Conservation (phyloP, 2,888 invertebrate genomes). For the Caenorhabditis sinica region DNA sequence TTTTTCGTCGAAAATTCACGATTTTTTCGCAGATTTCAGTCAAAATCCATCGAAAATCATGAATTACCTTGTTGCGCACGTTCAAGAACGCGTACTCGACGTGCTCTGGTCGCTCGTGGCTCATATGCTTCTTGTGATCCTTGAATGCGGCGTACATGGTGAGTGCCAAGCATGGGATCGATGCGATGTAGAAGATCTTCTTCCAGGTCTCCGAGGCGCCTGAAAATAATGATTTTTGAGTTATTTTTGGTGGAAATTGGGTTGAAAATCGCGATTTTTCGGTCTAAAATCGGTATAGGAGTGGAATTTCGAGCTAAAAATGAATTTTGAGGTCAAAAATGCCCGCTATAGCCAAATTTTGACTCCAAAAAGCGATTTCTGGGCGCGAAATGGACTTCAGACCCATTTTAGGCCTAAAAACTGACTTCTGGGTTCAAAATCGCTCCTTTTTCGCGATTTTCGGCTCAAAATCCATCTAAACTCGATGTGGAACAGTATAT, state of each 20-base stretch:
- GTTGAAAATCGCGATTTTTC: too few relatives aligned
- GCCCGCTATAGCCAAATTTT: too few relatives aligned
- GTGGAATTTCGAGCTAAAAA: too few relatives aligned
- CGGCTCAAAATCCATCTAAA: background rate
- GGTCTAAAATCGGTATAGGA: too few relatives aligned
- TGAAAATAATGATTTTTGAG: slow-evolving; percentile 48
- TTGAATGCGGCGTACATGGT: slow-evolving; percentile 79
- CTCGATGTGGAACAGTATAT: too few relatives aligned
- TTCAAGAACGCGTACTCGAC: slow-evolving; percentile 81
- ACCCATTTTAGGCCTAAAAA: too few relatives aligned
- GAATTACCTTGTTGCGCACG: slow-evolving; percentile 77
- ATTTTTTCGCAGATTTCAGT: background rate
- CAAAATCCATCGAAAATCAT: background rate
- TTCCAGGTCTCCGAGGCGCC: slow-evolving; percentile 79
- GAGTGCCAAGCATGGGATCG: slow-evolving; percentile 79
- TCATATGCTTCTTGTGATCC: slow-evolving; percentile 76
- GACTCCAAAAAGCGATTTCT: too few relatives aligned
- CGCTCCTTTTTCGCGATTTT: too few relatives aligned
- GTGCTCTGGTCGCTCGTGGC: slow-evolving; percentile 79
- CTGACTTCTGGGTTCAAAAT: too few relatives aligned
- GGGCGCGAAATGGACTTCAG: too few relatives aligned
- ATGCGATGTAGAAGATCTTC: slow-evolving; percentile 81
- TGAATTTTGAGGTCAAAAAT: too few relatives aligned
- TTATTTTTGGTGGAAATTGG: background rate
- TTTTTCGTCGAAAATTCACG: too few relatives aligned